phyloP scores from a whole-genome alignment of 2,113 vertebrate species.

The Eonycteris spelaea region DNA sequence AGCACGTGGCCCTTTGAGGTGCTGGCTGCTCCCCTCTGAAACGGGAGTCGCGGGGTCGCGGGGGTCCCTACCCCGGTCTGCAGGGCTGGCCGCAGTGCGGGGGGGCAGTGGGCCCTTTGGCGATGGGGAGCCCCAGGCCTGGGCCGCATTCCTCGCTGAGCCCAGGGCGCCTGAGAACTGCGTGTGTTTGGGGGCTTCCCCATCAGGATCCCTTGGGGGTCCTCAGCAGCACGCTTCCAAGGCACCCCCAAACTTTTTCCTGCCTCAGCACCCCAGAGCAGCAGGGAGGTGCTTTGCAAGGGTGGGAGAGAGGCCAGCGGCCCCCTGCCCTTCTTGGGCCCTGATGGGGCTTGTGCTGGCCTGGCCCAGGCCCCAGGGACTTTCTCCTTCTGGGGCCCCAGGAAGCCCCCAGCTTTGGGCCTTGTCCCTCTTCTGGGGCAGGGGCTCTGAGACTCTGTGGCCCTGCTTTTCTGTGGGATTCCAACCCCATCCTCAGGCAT shows the following conservation, averaged over 20 bases:
- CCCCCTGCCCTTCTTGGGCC: not conserved
- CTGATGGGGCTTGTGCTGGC: too few species aligned
- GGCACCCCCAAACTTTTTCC: slow-evolving; percentile 14
- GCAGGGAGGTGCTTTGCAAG: not conserved
- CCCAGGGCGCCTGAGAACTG: not conserved
- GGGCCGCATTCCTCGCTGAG: not conserved
- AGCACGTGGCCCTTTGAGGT: slow-evolving; percentile 42
- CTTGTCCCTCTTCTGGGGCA: not conserved
- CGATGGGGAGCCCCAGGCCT: not conserved
- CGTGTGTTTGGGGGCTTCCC: not conserved
- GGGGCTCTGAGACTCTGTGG: too few species aligned
- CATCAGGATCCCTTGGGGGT: not conserved
- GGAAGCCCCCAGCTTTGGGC: not conserved
- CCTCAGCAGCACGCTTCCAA: not conserved
- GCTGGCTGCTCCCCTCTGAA: not conserved
- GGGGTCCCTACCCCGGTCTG: not conserved
- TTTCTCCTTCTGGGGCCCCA: not conserved
- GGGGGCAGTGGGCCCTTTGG: too few species aligned
- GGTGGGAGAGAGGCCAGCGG: not conserved
- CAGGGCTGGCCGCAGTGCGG: not conserved
- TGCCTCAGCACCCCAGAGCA: not conserved
- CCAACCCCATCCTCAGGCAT: not conserved
- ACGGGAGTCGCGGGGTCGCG: not conserved
- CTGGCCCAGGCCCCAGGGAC: too few species aligned
- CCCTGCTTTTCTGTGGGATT: fast-evolving